Evolutionary conservation across 2,113 vertebrate species (phyloP).

Genomic region (Lucifuga dentata): DNA sequence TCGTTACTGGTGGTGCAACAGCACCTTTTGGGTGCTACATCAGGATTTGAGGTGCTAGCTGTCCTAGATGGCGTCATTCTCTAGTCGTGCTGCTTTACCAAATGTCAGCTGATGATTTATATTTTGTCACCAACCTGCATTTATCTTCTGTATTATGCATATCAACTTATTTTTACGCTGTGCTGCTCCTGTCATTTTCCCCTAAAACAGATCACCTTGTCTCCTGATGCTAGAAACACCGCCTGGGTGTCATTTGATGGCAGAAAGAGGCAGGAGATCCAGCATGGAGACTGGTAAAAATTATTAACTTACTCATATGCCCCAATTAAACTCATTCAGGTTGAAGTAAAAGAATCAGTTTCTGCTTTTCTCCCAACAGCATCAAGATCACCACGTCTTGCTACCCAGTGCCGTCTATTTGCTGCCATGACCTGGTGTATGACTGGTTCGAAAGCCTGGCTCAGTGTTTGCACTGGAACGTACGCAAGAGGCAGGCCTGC

Average conservation of each 20-base stretch:
- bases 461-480: slow-evolving; percentile 88
- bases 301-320: not conserved
- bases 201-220: slow-evolving; percentile 81
- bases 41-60: no score
- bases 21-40: no score
- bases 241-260: slow-evolving; percentile 88
- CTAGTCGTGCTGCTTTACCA: no score
- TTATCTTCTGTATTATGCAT: no score
- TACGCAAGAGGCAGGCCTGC: slow-evolving; percentile 84
- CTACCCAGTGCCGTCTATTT: slow-evolving; percentile 86
- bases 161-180: no score
- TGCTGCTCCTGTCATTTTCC: not conserved
- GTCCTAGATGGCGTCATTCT: no score
- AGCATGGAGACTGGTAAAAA: slow-evolving; percentile 83
- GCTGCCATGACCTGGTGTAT: slow-evolving; percentile 87
- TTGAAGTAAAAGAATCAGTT: not conserved
- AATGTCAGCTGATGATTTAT: no score
- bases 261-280: slow-evolving; percentile 86
- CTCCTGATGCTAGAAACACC: slow-evolving; percentile 85
- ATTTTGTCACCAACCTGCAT: no score
- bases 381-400: slow-evolving; percentile 87
- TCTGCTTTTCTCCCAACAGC: slow-evolving; percentile 54
- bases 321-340: not conserved
- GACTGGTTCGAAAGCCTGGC: slow-evolving; percentile 89
- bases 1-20: no score